Conservation (phyloP, 2,888 invertebrate species). For the Sphinx pinastri region DNA sequence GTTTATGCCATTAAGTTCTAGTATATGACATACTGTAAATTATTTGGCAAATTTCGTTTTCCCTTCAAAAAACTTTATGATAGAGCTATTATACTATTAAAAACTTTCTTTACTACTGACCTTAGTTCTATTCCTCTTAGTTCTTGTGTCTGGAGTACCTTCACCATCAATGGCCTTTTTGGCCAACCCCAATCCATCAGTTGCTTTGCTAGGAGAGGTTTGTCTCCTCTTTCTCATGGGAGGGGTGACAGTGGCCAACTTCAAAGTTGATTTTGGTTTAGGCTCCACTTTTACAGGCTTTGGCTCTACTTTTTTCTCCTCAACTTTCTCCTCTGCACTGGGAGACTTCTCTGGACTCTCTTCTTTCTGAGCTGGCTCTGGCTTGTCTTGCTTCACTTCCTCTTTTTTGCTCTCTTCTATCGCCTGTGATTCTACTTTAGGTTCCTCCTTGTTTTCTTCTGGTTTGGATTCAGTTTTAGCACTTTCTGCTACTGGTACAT, state of each 20-base stretch:
- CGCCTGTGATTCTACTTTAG: slow-evolving; percentile 50
- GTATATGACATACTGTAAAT: too few relatives aligned
- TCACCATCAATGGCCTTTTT: slow-evolving; percentile 69
- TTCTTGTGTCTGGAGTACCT: slow-evolving; percentile 70
- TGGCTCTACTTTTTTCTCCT: slow-evolving; percentile 57
- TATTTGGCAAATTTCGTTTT: not conserved
- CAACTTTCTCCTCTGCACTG: slow-evolving; percentile 62
- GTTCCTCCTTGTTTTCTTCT: slow-evolving; percentile 62
- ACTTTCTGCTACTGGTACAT: slow-evolving; percentile 52
- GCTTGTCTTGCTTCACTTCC: slow-evolving; percentile 45
- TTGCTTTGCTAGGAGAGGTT: slow-evolving; percentile 68
- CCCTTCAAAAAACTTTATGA: not conserved
- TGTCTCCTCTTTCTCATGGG: slow-evolving; percentile 83
- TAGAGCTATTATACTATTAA: too few relatives aligned
- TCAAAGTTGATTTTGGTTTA: slow-evolving; percentile 78
- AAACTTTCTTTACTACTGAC: slow-evolving; percentile 45
- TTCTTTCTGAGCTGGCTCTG: slow-evolving; percentile 47
- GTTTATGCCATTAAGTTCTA: too few relatives aligned
- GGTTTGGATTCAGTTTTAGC: slow-evolving; percentile 56
- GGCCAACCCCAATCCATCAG: slow-evolving; percentile 62
- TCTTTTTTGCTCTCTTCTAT: slow-evolving; percentile 54
- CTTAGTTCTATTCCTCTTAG: slow-evolving; percentile 77
- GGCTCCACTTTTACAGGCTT: slow-evolving; percentile 63
- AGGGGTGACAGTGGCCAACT: slow-evolving; percentile 83
- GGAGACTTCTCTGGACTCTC: slow-evolving; percentile 45